Conservation (phyloP, 2,888 invertebrate genomes). For the Rhodophaea formosa region DNA sequence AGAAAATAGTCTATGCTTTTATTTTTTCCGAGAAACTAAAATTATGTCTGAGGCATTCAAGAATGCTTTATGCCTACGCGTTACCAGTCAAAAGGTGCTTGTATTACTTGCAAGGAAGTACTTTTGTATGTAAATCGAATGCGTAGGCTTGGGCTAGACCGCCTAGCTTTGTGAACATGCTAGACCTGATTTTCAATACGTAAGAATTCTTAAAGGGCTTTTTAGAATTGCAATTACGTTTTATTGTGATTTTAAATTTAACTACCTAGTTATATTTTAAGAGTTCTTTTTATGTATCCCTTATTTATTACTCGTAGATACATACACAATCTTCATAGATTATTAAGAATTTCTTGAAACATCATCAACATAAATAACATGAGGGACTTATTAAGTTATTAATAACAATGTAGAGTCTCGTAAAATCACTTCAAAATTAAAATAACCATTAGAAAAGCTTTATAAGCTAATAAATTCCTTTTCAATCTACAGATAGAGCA, state of each 20-base stretch:
- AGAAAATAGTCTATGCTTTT: constrained; percentile 24
- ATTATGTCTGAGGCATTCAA: constrained; percentile 30
- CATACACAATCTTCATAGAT: not conserved
- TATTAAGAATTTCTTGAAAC: not conserved
- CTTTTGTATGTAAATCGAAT: constrained; percentile 78
- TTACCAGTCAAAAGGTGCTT: constrained; percentile 56
- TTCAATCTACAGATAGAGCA: constrained; percentile 49
- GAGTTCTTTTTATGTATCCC: too few relatives aligned
- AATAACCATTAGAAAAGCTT: constrained; percentile 8
- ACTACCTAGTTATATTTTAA: too few relatives aligned
- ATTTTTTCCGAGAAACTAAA: constrained; percentile 26
- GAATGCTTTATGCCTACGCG: constrained; percentile 72
- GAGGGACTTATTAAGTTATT: not conserved
- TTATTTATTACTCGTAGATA: not conserved
- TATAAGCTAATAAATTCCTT: constrained; percentile 34
- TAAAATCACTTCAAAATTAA: not conserved
- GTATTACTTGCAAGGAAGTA: constrained; percentile 60
- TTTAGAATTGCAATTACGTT: constrained; percentile 32
- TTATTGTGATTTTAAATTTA: constrained; percentile 21
- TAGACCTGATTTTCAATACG: constrained; percentile 51
- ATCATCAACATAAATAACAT: not conserved
- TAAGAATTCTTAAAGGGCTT: constrained; percentile 29
- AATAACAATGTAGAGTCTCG: not conserved
- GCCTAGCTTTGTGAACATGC: constrained; percentile 46
- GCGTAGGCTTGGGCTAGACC: constrained; percentile 63